Percentiles rank a stretch among this genome's conserved stretches.
Conservation (phyloP, 2,888 invertebrate genomes). For the Spicauda simplicius region DNA sequence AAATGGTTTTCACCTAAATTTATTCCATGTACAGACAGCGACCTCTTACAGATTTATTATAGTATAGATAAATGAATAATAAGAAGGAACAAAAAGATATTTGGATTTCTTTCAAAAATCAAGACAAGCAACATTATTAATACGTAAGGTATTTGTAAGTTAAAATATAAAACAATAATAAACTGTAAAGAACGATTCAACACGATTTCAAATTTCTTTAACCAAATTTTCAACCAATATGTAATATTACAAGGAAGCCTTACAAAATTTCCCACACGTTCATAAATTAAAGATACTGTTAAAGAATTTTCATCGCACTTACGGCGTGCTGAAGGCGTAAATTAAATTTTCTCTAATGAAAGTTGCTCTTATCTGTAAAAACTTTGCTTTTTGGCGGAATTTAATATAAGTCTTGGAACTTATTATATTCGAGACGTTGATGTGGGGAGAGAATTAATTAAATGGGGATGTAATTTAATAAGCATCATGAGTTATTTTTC, state of each 20-base stretch:
- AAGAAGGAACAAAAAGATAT: no score
- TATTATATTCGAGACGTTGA: constrained; percentile 32
- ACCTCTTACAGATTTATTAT: no score
- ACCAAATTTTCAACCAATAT: neutral
- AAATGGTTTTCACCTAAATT: no score
- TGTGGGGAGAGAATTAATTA: constrained; percentile 31
- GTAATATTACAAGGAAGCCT: constrained; percentile 2
- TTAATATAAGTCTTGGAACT: constrained; percentile 42
- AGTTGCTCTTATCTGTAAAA: constrained; percentile 41
- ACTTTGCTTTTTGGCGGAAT: constrained; percentile 43
- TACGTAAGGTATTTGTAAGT: no score
- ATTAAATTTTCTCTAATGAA: constrained; percentile 41
- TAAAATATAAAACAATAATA: no score
- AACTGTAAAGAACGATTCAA: neutral
- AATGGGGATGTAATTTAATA: constrained; percentile 8
- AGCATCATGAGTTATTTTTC: constrained; percentile 10
- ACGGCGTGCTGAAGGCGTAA: constrained; percentile 39
- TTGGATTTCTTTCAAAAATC: no score
- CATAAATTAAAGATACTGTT: constrained; percentile 32
- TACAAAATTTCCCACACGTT: constrained; percentile 16
- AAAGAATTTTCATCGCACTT: constrained; percentile 36
- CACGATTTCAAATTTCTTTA: neutral
- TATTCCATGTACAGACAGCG: no score
- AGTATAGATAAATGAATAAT: no score
- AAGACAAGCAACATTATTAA: no score